Percentiles rank a stretch among this genome's conserved stretches.
phyloP scores from a whole-genome alignment of 2,113 vertebrate genomes.

The Entosphenus tridentatus region DNA sequence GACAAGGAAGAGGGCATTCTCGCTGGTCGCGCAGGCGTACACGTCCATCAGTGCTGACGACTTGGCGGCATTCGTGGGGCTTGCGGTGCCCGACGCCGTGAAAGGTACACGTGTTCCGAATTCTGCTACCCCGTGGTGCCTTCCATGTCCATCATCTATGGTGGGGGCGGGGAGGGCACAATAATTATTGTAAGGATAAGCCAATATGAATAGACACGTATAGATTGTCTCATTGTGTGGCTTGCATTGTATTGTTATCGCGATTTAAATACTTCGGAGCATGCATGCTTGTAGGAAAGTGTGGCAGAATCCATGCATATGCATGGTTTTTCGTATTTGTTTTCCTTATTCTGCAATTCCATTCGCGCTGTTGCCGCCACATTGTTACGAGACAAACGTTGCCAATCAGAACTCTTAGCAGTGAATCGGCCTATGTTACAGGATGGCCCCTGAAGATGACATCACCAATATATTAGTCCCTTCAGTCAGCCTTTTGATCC shows the following conservation, averaged over 20 bases:
- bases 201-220: neutral
- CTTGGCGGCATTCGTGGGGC: constrained; percentile 74
- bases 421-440: too few relatives aligned
- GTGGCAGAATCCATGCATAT: too few relatives aligned
- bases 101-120: constrained; percentile 33
- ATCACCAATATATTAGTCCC: too few relatives aligned
- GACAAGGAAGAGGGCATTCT: constrained; percentile 51
- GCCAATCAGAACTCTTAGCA: too few relatives aligned
- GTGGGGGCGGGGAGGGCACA: neutral
- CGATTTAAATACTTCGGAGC: neutral
- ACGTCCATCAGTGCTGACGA: constrained; percentile 74
- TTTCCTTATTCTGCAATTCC: too few relatives aligned
- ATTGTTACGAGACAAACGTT: too few relatives aligned
- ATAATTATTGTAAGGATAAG: neutral
- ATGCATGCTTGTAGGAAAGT: neutral
- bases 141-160: neutral
- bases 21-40: constrained; percentile 75
- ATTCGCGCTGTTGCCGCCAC: too few relatives aligned
- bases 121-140: neutral
- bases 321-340: too few relatives aligned
- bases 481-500: too few relatives aligned
- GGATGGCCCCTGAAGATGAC: too few relatives aligned
- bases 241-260: neutral
- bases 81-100: constrained; percentile 77
- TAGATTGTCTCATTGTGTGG: neutral